Evolutionary conservation across 2,888 invertebrate genomes (phyloP).

Genomic region (Dynastes grantii): DNA sequence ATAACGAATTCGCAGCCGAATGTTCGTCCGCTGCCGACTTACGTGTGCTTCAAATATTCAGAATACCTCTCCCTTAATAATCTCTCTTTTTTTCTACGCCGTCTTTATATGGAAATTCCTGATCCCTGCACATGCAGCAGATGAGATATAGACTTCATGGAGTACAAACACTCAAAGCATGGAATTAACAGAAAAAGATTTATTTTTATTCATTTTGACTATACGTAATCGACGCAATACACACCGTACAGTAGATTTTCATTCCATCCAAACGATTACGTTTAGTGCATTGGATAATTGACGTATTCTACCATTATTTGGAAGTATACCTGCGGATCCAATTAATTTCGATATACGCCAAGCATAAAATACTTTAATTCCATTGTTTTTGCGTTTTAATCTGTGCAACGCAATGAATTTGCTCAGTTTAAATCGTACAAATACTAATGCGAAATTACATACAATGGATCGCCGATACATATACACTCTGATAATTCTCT

Average conservation of each 20-base stretch:
- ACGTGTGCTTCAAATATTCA: conserved; percentile 16
- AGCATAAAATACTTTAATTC: conserved; percentile 19
- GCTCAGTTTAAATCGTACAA: neutral
- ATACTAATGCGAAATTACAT: neutral
- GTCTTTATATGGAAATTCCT: conserved; percentile 28
- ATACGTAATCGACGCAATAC: neutral
- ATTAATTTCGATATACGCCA: conserved; percentile 14
- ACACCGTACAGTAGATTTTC: neutral
- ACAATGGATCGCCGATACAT: neutral
- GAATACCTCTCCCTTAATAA: conserved; percentile 22
- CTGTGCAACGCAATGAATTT: neutral
- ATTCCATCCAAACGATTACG: neutral
- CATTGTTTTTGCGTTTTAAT: conserved; percentile 24
- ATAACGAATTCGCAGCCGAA: too few relatives aligned
- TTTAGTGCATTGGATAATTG: conserved; percentile 21
- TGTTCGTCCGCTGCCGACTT: too few relatives aligned
- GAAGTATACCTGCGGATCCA: conserved; percentile 8
- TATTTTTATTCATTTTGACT: neutral
- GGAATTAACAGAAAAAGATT: neutral
- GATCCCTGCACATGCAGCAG: neutral
- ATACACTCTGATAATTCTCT: too few relatives aligned
- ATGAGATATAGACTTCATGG: neutral
- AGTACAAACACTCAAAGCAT: neutral
- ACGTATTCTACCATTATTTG: neutral
- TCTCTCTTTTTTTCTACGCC: neutral